Evolutionary conservation across 2,888 invertebrate species (phyloP).

Genomic region (Pheosia tremula): DNA sequence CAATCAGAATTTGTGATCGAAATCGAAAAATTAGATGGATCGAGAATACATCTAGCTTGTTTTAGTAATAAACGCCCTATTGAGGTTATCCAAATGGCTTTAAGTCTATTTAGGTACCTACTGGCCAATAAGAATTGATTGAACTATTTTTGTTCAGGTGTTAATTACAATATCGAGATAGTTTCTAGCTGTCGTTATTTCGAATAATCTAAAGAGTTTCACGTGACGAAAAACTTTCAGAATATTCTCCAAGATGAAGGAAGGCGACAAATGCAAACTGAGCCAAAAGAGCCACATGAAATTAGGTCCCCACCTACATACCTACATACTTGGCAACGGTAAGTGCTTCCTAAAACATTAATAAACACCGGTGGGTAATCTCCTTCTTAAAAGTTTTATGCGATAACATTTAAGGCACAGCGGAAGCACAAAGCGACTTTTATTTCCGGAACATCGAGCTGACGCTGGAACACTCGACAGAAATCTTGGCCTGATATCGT

Average conservation of each 20-base stretch:
- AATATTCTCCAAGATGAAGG: conserved; percentile 20
- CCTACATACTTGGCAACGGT: conserved; percentile 13
- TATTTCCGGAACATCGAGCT: not conserved
- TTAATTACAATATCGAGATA: conserved; percentile 23
- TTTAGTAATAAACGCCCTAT: too few relatives aligned
- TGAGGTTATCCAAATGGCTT: too few relatives aligned
- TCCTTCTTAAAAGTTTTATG: conserved; percentile 8
- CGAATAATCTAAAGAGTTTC: too few relatives aligned
- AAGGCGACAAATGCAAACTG: conserved; percentile 24
- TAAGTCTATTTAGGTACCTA: too few relatives aligned
- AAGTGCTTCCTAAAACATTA: conserved; percentile 29
- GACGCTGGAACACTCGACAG: not conserved
- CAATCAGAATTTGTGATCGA: too few relatives aligned
- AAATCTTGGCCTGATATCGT: not conserved
- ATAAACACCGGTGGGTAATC: conserved; percentile 13
- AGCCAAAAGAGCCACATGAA: conserved; percentile 25
- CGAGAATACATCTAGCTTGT: too few relatives aligned
- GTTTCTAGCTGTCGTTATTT: conserved; percentile 13
- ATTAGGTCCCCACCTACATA: conserved; percentile 26
- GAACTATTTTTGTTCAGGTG: too few relatives aligned
- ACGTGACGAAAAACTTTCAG: conserved; percentile 22
- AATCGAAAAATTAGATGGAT: too few relatives aligned
- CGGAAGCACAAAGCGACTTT: not conserved
- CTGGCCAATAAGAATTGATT: too few relatives aligned
- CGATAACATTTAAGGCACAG: not conserved